A percentile compares a stretch with the other conserved stretches of the same genome.
These are phyloP conservation scores for Pelecanoides urinatrix DNA, from an alignment of 2,113 vertebrate species.

Conservation along the genomic window DNA sequence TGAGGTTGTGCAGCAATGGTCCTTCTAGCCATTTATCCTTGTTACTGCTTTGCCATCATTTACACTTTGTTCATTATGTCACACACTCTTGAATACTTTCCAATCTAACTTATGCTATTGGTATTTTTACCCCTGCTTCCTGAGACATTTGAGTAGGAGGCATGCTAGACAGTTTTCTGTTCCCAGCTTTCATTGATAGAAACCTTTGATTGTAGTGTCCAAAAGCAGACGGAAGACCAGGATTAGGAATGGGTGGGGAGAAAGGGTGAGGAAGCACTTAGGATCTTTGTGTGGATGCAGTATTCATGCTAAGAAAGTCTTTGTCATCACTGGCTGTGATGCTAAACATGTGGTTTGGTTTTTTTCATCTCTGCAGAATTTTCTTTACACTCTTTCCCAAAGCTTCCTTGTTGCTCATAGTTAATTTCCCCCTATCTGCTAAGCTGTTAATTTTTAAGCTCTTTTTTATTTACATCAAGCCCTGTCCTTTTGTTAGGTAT, in stretches of 20 bases:
- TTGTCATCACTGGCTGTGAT: neutral
- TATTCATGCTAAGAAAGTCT: neutral
- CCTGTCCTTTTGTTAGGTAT: neutral
- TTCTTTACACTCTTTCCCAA: neutral
- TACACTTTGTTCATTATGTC: neutral
- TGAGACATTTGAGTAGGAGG: neutral
- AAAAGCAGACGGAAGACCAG: neutral
- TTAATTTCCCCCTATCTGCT: neutral
- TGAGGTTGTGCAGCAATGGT: neutral
- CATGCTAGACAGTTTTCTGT: neutral
- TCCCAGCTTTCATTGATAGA: neutral
- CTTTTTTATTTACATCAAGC: neutral
- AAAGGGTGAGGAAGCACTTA: neutral
- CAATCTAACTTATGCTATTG: neutral
- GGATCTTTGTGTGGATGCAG: neutral
- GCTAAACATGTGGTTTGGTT: neutral
- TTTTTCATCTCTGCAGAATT: neutral
- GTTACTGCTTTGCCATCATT: neutral
- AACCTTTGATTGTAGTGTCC: neutral
- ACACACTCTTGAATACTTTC: neutral
- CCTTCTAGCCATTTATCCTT: neutral
- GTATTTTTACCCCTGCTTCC: neutral
- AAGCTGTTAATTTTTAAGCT: neutral
- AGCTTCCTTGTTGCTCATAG: neutral
- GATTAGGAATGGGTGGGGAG: neutral